phyloP scores from a whole-genome alignment of 2,797 vertebrate genomes.

The Tenualosa ilisha region DNA sequence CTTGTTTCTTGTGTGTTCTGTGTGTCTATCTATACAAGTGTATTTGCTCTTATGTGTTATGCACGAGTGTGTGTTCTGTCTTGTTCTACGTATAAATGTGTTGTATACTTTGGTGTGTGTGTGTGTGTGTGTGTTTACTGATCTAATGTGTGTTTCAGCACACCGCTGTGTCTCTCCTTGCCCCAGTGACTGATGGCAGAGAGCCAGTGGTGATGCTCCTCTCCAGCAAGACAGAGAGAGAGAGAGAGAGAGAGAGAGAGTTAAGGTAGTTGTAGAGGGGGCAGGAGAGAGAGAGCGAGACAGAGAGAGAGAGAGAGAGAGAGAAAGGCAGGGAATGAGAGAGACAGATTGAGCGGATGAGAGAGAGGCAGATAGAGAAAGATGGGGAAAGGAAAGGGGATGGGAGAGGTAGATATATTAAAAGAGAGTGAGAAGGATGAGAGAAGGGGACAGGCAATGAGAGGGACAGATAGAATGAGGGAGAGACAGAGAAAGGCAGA shows the following conservation, averaged over 20 bases:
- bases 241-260: not conserved
- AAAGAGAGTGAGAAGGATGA: not conserved
- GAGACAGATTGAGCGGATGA: too few species aligned
- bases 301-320: not conserved
- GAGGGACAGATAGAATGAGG: not conserved
- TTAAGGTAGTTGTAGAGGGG: not conserved
- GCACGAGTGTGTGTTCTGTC: not conserved
- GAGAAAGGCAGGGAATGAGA: too few species aligned
- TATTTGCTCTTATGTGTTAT: not conserved
- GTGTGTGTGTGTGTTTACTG: not conserved
- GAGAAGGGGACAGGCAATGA: not conserved
- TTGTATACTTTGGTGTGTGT: not conserved
- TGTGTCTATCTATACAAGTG: not conserved
- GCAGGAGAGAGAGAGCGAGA: not conserved
- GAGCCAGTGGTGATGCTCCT: slow-evolving; percentile 62
- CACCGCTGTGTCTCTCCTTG: slow-evolving; percentile 35
- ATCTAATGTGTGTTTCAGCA: slow-evolving; percentile 22
- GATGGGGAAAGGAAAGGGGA: not conserved
- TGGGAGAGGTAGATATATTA: not conserved
- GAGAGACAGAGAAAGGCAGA: not conserved
- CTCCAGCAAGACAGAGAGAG: slow-evolving; percentile 45
- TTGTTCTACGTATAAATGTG: not conserved
- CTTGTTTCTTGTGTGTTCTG: not conserved
- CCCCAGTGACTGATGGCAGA: slow-evolving; percentile 60
- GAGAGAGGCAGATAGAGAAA: too few species aligned